Percentiles rank a stretch among this genome's conserved stretches.
Evolutionary conservation across 2,113 vertebrate genomes (phyloP).

Genomic region (Cygnus buccinator): DNA sequence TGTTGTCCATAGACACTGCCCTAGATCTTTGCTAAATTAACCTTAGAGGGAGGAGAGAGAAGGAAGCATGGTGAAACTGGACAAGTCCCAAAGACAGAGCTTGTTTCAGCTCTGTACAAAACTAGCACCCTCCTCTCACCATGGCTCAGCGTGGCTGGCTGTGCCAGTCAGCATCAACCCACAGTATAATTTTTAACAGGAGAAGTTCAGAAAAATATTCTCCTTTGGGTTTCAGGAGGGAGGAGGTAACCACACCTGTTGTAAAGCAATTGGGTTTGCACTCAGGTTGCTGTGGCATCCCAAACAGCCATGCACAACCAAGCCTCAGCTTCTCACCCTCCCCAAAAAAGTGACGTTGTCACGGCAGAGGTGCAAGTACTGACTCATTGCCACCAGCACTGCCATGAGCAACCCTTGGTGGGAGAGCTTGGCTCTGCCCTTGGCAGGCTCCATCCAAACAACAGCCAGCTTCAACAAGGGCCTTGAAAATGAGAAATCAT

Average conservation of each 20-base stretch:
- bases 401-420: background rate
- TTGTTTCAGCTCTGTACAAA: background rate
- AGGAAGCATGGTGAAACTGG: background rate
- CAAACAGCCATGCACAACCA: background rate
- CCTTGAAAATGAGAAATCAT: background rate
- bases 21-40: background rate
- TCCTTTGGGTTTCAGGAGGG: background rate
- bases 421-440: background rate
- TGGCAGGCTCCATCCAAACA: background rate
- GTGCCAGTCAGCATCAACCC: background rate
- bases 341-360: background rate
- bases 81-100: background rate
- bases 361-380: background rate
- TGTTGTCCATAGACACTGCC: background rate
- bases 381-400: background rate
- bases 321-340: background rate
- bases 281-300: background rate
- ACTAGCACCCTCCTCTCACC: background rate
- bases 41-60: background rate
- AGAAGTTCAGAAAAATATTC: background rate
- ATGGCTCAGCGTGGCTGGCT: background rate
- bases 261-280: background rate
- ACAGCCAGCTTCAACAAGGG: accelerated
- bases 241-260: background rate
- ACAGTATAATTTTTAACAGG: background rate